Evolutionary conservation across 2,888 invertebrate genomes (phyloP).

Genomic region (Himalopsyche anomala): DNA sequence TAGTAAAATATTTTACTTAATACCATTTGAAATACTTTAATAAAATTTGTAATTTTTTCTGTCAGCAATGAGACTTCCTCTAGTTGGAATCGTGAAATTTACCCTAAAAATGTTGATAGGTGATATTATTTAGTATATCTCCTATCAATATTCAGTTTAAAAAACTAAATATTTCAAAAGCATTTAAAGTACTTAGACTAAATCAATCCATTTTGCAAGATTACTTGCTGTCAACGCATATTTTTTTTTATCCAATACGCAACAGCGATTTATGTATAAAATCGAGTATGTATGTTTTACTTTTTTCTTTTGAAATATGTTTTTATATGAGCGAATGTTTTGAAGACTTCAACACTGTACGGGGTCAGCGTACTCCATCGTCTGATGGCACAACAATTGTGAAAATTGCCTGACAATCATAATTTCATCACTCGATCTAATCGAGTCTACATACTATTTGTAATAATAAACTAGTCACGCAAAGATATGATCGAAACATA

Average conservation of each 20-base stretch:
- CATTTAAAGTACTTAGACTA: too few relatives aligned
- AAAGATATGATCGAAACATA: not conserved
- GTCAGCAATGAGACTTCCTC: too few relatives aligned
- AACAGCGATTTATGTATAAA: not conserved
- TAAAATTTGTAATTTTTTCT: too few relatives aligned
- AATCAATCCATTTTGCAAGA: too few relatives aligned
- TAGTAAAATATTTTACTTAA: too few relatives aligned
- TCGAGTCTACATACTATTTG: constrained; percentile 46
- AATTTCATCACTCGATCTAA: constrained; percentile 41
- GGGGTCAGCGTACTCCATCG: constrained; percentile 52
- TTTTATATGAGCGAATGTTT: not conserved
- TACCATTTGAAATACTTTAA: too few relatives aligned
- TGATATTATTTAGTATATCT: too few relatives aligned
- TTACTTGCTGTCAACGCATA: too few relatives aligned
- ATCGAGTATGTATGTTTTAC: not conserved
- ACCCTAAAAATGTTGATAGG: too few relatives aligned
- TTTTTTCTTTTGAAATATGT: not conserved
- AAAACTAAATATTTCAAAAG: too few relatives aligned
- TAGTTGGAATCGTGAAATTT: too few relatives aligned
- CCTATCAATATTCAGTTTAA: too few relatives aligned
- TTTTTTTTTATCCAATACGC: not conserved
- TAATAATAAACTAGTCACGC: constrained; percentile 10
- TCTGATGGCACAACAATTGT: constrained; percentile 46
- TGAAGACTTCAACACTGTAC: constrained; percentile 28
- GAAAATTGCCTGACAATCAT: constrained; percentile 13